Evolutionary conservation across 1,140 invertebrate genomes (phyloP).

Genomic region (Ectropis grisescens): DNA sequence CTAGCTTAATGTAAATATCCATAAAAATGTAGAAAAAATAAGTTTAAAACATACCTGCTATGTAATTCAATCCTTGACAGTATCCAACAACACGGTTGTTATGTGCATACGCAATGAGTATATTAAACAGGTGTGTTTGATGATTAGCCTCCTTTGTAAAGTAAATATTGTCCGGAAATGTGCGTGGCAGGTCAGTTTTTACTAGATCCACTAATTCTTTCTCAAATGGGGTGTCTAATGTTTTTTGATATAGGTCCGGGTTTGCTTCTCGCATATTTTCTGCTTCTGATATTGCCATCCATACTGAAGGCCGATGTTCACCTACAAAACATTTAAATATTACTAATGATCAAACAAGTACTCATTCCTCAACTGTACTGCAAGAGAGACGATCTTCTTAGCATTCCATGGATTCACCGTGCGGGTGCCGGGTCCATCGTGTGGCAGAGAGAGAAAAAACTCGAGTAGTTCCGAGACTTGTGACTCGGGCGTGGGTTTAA

Average conservation of each 20-base stretch:
- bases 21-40: no score
- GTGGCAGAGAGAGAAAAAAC: no score
- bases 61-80: conserved; percentile 95
- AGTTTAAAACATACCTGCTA: conserved; percentile 73
- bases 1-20: no score
- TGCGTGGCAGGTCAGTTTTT: conserved; percentile 87
- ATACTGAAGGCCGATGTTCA: conserved; percentile 77
- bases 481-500: no score
- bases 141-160: conserved; percentile 82
- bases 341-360: no score
- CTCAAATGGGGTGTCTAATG: conserved; percentile 77
- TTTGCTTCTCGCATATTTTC: conserved; percentile 76
- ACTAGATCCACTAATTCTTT: conserved; percentile 82
- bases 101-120: conserved; percentile 90
- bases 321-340: conserved; percentile 68
- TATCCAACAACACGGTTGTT: conserved; percentile 90
- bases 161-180: conserved; percentile 95
- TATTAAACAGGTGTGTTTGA: conserved; percentile 84
- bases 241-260: conserved; percentile 79
- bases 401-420: no score
- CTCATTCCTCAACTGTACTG: no score
- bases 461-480: no score
- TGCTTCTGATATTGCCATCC: conserved; percentile 88
- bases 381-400: no score
- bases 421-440: no score